Conservation (phyloP, 1,140 invertebrate species). For the Caerostris darwini region DNA sequence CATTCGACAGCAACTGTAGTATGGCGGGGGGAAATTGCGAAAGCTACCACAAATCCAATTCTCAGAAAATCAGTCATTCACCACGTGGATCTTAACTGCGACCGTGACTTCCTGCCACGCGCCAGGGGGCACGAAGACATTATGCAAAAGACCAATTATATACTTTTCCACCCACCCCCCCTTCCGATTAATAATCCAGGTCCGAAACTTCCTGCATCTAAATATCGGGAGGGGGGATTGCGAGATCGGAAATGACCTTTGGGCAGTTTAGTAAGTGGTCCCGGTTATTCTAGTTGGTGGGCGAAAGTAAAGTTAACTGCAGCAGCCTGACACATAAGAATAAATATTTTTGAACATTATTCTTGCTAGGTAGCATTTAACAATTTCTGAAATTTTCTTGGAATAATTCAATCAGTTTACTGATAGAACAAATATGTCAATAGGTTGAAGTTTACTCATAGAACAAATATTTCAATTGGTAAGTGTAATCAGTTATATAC, state of each 20-base stretch:
- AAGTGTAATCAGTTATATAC: too few relatives aligned
- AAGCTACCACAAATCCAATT: constrained; percentile 62
- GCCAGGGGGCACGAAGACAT: constrained; percentile 40
- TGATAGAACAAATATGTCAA: too few relatives aligned
- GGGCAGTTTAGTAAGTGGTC: not conserved
- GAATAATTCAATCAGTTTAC: too few relatives aligned
- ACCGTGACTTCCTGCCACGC: constrained; percentile 69
- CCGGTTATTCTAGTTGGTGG: too few relatives aligned
- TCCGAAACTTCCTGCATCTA: constrained; percentile 32
- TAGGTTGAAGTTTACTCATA: too few relatives aligned
- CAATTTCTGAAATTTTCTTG: too few relatives aligned
- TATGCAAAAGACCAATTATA: constrained; percentile 68
- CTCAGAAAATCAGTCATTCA: constrained; percentile 62
- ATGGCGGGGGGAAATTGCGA: not conserved
- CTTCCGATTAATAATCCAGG: constrained; percentile 59
- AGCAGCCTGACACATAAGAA: too few relatives aligned
- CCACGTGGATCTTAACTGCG: constrained; percentile 61
- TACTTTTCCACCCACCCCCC: constrained; percentile 44
- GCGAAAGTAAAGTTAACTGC: too few relatives aligned
- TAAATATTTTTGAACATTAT: too few relatives aligned
- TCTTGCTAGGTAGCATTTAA: too few relatives aligned
- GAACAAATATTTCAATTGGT: too few relatives aligned
- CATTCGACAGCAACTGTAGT: not conserved
- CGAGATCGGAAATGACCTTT: not conserved
- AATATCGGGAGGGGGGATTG: not conserved